These are phyloP conservation scores for Epinotia bilunana DNA, from an alignment of 2,888 invertebrate genomes.

Conservation along the genomic window DNA sequence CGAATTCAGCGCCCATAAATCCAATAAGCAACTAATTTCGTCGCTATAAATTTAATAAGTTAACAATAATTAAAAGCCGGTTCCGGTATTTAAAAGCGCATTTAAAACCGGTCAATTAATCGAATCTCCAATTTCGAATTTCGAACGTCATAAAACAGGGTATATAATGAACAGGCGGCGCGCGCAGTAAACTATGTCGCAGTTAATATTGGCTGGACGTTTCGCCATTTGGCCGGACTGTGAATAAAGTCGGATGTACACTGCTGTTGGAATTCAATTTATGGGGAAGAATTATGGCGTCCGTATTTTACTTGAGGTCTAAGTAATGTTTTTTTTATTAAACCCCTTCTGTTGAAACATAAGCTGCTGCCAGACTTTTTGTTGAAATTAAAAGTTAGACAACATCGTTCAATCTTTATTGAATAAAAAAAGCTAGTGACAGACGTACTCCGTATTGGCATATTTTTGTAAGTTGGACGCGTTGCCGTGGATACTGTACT, in stretches of 20 bases:
- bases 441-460: too few species aligned
- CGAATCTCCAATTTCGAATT: conserved; percentile 72
- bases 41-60: conserved; percentile 55
- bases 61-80: conserved; percentile 62
- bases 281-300: conserved; percentile 43
- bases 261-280: conserved; percentile 55
- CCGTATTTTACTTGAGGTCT: not conserved
- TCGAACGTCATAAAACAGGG: conserved; percentile 78
- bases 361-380: too few species aligned
- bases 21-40: conserved; percentile 39
- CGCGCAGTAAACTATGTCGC: conserved; percentile 76
- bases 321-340: not conserved
- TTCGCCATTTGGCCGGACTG: conserved; percentile 65
- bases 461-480: too few species aligned
- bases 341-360: not conserved
- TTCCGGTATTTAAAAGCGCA: conserved; percentile 69
- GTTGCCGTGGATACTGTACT: too few species aligned
- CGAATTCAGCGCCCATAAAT: conserved; percentile 38
- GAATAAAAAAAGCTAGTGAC: too few species aligned
- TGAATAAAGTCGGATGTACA: conserved; percentile 54
- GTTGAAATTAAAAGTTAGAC: too few species aligned
- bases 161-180: conserved; percentile 79
- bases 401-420: too few species aligned
- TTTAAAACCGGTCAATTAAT: conserved; percentile 76
- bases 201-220: conserved; percentile 79